phyloP scores from a whole-genome alignment of 2,888 invertebrate species.

The Kuschelorhynchus macadamiae region DNA sequence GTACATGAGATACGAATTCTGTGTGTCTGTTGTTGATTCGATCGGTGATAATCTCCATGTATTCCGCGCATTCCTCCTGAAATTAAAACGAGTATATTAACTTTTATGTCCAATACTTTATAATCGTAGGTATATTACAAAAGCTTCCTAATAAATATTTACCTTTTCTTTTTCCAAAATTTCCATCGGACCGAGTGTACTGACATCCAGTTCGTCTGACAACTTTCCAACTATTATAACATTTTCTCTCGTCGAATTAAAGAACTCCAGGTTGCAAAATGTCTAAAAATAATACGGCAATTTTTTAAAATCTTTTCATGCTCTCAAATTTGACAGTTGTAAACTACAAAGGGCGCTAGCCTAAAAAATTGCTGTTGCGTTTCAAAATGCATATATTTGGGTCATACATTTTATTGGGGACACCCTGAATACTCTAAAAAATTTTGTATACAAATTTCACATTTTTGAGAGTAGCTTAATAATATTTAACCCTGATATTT shows the following conservation, averaged over 20 bases:
- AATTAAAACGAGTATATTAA: conserved; percentile 11
- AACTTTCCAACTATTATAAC: conserved; percentile 88
- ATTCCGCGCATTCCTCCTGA: conserved; percentile 88
- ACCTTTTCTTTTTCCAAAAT: conserved; percentile 83
- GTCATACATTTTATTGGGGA: too few species aligned
- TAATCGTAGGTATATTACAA: too few species aligned
- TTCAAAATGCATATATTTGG: too few species aligned
- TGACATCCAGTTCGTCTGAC: conserved; percentile 75
- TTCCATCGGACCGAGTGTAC: conserved; percentile 76
- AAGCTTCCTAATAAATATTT: too few species aligned
- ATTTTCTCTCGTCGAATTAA: conserved; percentile 90
- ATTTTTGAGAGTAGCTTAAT: too few species aligned
- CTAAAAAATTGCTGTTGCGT: too few species aligned
- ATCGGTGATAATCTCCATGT: conserved; percentile 84
- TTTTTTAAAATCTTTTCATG: neutral
- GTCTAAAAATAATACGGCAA: conserved; percentile 72
- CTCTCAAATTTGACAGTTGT: neutral
- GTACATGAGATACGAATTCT: conserved; percentile 87
- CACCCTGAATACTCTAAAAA: too few species aligned
- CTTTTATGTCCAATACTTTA: neutral
- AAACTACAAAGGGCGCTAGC: too few species aligned
- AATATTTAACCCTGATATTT: too few species aligned
- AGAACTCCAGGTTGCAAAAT: conserved; percentile 85
- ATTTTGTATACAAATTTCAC: too few species aligned
- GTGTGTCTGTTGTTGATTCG: conserved; percentile 89